A percentile compares a stretch with the other conserved stretches of the same genome.
Conservation (phyloP, 1,140 invertebrate species). For the Rhysida immarginata region DNA sequence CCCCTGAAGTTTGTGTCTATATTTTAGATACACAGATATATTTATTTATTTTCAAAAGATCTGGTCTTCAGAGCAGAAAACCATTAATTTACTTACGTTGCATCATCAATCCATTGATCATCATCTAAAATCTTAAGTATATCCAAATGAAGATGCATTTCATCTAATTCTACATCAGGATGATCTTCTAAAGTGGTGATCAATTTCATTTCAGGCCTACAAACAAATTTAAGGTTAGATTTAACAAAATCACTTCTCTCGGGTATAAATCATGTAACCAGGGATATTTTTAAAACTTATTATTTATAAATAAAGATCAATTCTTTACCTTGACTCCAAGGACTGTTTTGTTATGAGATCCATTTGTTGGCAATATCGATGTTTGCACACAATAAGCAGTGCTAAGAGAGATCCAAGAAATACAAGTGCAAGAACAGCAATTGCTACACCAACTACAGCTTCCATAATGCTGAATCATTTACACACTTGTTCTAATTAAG, state of each 20-base stretch:
- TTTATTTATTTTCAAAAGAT: slow-evolving; percentile 8
- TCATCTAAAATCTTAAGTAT: slow-evolving; percentile 40
- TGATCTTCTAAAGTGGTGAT: slow-evolving; percentile 22
- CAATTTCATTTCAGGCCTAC: slow-evolving; percentile 28
- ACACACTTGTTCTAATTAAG: too few relatives aligned
- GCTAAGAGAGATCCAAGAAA: slow-evolving; percentile 48
- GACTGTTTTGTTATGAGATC: slow-evolving; percentile 22
- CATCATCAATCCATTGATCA: slow-evolving; percentile 45
- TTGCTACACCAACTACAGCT: slow-evolving; percentile 47
- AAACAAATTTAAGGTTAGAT: background rate
- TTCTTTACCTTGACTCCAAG: slow-evolving; percentile 25
- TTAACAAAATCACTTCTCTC: background rate
- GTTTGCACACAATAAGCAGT: slow-evolving; percentile 44
- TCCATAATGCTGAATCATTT: slow-evolving; percentile 31
- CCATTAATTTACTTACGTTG: slow-evolving; percentile 29
- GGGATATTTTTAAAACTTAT: background rate
- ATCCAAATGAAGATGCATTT: slow-evolving; percentile 37
- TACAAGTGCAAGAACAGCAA: slow-evolving; percentile 45
- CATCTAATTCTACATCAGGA: slow-evolving; percentile 33
- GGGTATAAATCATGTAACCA: background rate
- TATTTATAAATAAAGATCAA: background rate
- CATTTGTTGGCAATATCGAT: slow-evolving; percentile 24
- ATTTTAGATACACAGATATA: too few relatives aligned
- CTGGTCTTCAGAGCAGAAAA: background rate
- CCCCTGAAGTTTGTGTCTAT: too few relatives aligned